Conservation (phyloP, 2,888 invertebrate species). For the Drosophila algonquin region DNA sequence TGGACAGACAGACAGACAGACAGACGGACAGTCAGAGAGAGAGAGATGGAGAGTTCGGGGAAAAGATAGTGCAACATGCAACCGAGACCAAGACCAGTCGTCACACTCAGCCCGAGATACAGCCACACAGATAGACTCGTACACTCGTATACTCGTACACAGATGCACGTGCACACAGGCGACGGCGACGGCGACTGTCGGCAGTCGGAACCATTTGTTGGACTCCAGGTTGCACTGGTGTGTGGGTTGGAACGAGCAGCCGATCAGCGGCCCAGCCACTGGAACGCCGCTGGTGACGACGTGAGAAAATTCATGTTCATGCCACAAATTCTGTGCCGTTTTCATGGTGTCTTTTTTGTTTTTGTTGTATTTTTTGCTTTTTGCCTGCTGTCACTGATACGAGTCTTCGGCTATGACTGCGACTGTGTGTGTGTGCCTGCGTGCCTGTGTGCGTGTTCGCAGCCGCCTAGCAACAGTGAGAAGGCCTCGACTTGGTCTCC, state of each 20-base stretch:
- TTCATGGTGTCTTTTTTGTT: constrained; percentile 43
- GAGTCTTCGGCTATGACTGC: neutral
- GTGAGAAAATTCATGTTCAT: constrained; percentile 78
- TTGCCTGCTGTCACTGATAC: constrained; percentile 45
- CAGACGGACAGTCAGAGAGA: constrained; percentile 24
- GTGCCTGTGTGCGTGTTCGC: constrained; percentile 25
- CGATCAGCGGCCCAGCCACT: constrained; percentile 17
- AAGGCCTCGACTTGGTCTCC: constrained; percentile 16
- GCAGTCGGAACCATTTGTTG: constrained; percentile 32
- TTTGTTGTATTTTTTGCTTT: constrained; percentile 5
- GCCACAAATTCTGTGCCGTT: constrained; percentile 76
- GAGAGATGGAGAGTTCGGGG: constrained; percentile 62
- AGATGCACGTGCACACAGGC: constrained; percentile 13
- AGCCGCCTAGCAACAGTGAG: constrained; percentile 45
- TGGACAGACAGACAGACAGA: constrained; percentile 18
- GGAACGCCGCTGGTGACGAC: constrained; percentile 63
- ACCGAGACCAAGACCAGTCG: constrained; percentile 61
- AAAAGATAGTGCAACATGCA: constrained; percentile 75
- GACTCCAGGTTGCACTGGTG: constrained; percentile 57
- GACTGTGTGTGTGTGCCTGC: constrained; percentile 2
- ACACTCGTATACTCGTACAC: constrained; percentile 17
- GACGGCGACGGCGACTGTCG: neutral
- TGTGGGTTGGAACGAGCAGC: constrained; percentile 8
- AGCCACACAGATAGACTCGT: constrained; percentile 11
- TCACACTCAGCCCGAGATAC: constrained; percentile 24